Percentiles rank a stretch among this genome's conserved stretches.
Conservation (phyloP, 2,797 vertebrate genomes). For the Syngnathus rostellatus region DNA sequence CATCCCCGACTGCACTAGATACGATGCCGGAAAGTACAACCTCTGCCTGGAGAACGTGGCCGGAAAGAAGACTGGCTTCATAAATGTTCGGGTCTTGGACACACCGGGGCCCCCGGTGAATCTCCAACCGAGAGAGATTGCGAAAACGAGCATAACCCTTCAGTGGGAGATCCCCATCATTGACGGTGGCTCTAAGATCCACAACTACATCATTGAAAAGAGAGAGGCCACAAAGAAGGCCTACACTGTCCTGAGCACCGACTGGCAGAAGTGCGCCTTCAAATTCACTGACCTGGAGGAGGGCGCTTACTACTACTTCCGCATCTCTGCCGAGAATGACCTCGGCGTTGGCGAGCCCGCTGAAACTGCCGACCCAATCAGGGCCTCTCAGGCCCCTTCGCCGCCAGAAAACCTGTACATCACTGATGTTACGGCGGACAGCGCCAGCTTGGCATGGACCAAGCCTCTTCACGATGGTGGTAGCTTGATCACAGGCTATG, state of each 20-base stretch:
- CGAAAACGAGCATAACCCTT: slow-evolving; percentile 86
- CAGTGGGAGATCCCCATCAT: slow-evolving; percentile 98
- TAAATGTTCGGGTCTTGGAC: slow-evolving; percentile 93
- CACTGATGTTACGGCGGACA: slow-evolving; percentile 83
- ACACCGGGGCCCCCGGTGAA: slow-evolving; percentile 93
- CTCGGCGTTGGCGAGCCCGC: slow-evolving; percentile 89
- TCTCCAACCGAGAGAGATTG: slow-evolving; percentile 89
- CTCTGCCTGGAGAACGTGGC: slow-evolving; percentile 93
- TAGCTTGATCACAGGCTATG: slow-evolving; percentile 93
- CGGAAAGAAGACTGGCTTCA: slow-evolving; percentile 95
- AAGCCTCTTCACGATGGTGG: slow-evolving; percentile 93
- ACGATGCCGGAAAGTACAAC: slow-evolving; percentile 93
- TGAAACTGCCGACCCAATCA: slow-evolving; percentile 89
- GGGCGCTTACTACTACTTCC: slow-evolving; percentile 94
- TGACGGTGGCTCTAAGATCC: slow-evolving; percentile 94
- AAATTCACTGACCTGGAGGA: slow-evolving; percentile 82
- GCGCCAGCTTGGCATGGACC: slow-evolving; percentile 90
- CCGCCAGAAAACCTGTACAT: slow-evolving; percentile 92
- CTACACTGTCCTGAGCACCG: slow-evolving; percentile 84
- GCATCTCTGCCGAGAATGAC: slow-evolving; percentile 93
- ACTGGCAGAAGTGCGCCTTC: slow-evolving; percentile 92
- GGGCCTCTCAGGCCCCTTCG: slow-evolving; percentile 87
- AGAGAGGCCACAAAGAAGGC: slow-evolving; percentile 93
- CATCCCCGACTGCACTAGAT: slow-evolving; percentile 92
- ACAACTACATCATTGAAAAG: slow-evolving; percentile 94